Evolutionary conservation across 2,113 vertebrate genomes (phyloP), one percentile per base, ranked within the genome.

Genomic region (Natator depressus): DNA sequence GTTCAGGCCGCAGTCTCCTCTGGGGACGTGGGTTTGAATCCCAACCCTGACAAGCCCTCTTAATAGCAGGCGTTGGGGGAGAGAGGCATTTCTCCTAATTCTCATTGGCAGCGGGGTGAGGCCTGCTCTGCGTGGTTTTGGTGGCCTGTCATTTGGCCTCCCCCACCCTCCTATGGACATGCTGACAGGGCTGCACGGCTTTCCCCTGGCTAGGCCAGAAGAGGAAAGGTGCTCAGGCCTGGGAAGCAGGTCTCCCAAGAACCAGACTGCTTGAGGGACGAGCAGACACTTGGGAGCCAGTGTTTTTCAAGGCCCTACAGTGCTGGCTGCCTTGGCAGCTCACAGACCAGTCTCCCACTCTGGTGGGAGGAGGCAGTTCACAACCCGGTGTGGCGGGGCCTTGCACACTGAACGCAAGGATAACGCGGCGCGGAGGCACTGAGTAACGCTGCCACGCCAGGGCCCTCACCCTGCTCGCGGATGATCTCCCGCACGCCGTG

Each of bases 401-500:
- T 8, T 17, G 35, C 62, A n/a, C 35, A 14, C 31, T 65, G 62
- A 31, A 35, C 3, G 10, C 4, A 6, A 49, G 42, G 22, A 17
- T 8, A 79, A 49, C 5, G 1, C 1, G 51, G 49, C 0, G 0
- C 0, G 1, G 76, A 10, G 35, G 19, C 5, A 31, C 47, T 1
- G 1, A 9, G 13, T 14, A 3, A 20, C 55, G 24, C 76, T 24
- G 20, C 12, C 5, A 4, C 17, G 1, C 42, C 31, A 0, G 1
- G 29, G 82, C 80, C 24, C 97, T 98, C 96, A 99, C 99, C 99
- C 98, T 99, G 98, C 5, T 97, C 97, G 87, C 98, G 98, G 93
- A 99, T 69, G 1, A 99, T 99, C 97, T 99, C 99, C 89, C 98
- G 95, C 87, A 99, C 99, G 5, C 99, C 99, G 0, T 99, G 99